Base-by-base conservation (phyloP, 1,140 invertebrate genomes). In the Zophobas morio region DNA sequence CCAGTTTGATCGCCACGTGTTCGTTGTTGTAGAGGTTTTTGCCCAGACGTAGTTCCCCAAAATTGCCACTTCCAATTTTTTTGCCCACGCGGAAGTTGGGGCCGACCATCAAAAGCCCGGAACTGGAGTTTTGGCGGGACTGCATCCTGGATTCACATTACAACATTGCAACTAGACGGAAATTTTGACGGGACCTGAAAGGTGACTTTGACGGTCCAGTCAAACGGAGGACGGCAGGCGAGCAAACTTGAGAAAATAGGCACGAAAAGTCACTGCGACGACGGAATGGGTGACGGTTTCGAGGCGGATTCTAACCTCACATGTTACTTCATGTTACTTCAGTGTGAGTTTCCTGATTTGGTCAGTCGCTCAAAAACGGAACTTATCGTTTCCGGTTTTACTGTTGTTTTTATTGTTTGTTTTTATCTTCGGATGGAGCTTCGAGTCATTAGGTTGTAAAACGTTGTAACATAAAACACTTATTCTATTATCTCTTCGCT, bases 1-100 rank as follows among this genome's bases (percentile, higher is more conserved):
- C 99, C 94, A 99, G 94, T 92, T 99, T 99, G 88, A 99, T 99
- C 86, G 99, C 98, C 88, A 99, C 98, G 91, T 99, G 98, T 91
- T 99, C 98, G 92, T 99, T 99, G 90, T 98, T 99, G 92, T 99
- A 99, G 83, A 99, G 91, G 90, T 99, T 99, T 92, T 99, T 89
- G 95, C 98, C 98, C 86, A 99, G 92, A 88, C 98, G 92, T 66
- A 99, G 91, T 90, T 99, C 98, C 76, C 99, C 99, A 88, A 99
- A 99, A 90, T 99, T 99, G 84, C 99, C 99, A 91, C 96, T 98
- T 85, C 99, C 99, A 86, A 99, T 99, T 90, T 99, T 99, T 89
- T 99, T 99, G 83, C 99, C 99, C 81, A 99, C 98, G 86, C 98
- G 94, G 89, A 99, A 99, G 91, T 99, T 99, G 82, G 98, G 98